Conservation (phyloP, 2,113 vertebrate genomes). For the Odontesthes bonariensis region DNA sequence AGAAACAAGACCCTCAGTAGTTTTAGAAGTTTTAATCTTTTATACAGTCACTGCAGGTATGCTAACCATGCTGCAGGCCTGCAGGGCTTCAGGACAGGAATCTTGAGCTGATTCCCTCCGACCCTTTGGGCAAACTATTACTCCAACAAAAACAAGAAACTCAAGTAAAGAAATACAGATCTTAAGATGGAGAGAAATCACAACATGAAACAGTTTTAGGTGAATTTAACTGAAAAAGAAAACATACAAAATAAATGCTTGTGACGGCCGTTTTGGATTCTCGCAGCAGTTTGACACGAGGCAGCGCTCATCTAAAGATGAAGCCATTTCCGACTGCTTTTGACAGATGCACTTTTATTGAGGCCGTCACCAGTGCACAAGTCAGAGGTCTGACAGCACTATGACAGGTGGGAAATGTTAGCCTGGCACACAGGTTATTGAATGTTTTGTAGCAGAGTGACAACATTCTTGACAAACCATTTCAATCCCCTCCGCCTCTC, state of each 20-base stretch:
- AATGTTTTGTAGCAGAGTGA: conserved; percentile 60
- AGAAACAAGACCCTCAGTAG: conserved; percentile 56
- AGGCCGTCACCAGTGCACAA: conserved; percentile 25
- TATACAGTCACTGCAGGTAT: conserved; percentile 61
- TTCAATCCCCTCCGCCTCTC: conserved; percentile 55
- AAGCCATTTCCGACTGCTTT: conserved; percentile 27
- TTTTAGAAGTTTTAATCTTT: conserved; percentile 74
- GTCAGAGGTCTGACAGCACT: conserved; percentile 58
- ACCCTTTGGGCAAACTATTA: conserved; percentile 45
- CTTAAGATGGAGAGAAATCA: neutral
- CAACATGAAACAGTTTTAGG: neutral
- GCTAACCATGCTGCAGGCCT: conserved; percentile 57
- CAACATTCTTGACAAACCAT: conserved; percentile 76
- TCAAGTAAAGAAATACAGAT: conserved; percentile 18
- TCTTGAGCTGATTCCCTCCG: conserved; percentile 31
- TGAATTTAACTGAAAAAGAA: conserved; percentile 2
- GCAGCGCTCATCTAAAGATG: conserved; percentile 6
- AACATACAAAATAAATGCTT: neutral
- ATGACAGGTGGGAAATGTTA: conserved; percentile 70
- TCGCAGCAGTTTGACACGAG: conserved; percentile 17
- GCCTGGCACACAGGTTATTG: conserved; percentile 32
- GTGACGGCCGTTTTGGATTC: neutral
- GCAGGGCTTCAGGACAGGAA: conserved; percentile 47
- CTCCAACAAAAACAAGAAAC: conserved; percentile 41
- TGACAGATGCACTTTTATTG: conserved; percentile 16